Evolutionary conservation across 1,140 invertebrate genomes (phyloP).

Genomic region (Matsumurasca onukii): DNA sequence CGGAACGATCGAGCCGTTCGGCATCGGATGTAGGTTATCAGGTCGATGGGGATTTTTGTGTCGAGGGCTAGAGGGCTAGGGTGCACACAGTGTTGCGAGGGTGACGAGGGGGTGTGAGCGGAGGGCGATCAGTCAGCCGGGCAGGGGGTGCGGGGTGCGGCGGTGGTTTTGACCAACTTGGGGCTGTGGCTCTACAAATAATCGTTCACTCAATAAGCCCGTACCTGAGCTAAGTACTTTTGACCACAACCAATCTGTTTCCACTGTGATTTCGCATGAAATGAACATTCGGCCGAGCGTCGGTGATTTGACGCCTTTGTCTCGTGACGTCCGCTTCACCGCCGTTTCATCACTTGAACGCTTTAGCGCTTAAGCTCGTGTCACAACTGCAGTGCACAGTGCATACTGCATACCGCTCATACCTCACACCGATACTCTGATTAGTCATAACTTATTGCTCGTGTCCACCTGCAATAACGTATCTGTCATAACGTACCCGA

Average conservation of each 20-base stretch:
- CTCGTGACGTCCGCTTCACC: not conserved
- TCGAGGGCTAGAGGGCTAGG: not conserved
- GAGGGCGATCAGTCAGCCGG: not conserved
- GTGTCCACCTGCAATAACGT: too few relatives aligned
- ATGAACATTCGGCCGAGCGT: not conserved
- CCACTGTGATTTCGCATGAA: constrained; percentile 17
- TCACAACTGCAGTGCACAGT: not conserved
- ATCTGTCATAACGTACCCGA: too few relatives aligned
- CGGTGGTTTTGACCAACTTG: constrained; percentile 13
- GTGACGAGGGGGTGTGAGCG: too few relatives aligned
- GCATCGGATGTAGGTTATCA: not conserved
- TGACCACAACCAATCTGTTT: constrained; percentile 24
- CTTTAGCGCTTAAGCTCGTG: too few relatives aligned
- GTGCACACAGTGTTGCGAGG: too few relatives aligned
- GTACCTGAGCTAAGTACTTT: constrained; percentile 24
- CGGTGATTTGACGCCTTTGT: constrained; percentile 3
- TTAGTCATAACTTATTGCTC: too few relatives aligned
- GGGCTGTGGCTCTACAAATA: constrained; percentile 17
- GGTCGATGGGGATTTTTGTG: not conserved
- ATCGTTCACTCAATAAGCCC: constrained; percentile 27
- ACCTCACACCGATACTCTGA: too few relatives aligned
- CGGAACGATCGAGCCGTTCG: too few relatives aligned
- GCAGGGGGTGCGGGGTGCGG: not conserved
- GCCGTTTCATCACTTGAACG: too few relatives aligned
- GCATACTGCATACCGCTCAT: not conserved